phyloP scores from a whole-genome alignment of 2,888 invertebrate genomes.

The Apodemia zela region DNA sequence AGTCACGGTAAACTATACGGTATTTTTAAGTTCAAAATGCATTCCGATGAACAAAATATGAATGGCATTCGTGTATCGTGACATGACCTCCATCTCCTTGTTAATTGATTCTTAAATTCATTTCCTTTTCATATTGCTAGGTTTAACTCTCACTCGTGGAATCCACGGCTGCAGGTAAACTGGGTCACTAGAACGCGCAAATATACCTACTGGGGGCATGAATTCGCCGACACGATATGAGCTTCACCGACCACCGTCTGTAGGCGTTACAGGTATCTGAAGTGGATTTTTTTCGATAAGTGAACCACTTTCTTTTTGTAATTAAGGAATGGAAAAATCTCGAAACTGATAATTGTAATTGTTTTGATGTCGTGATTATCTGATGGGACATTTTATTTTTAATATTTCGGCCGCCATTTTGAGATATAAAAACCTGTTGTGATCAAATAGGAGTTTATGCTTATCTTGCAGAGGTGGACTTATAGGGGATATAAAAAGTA shows the following conservation, averaged over 20 bases:
- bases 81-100: constrained; percentile 19
- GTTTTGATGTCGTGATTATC: not conserved
- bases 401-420: too few species aligned
- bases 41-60: not conserved
- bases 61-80: constrained; percentile 4
- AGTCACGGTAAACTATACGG: not conserved
- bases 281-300: constrained; percentile 13
- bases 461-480: too few species aligned
- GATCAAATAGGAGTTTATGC: too few species aligned
- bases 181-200: constrained; percentile 20
- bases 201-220: constrained; percentile 18
- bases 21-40: not conserved
- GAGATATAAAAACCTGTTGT: too few species aligned
- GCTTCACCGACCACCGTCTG: constrained; percentile 4
- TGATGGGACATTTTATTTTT: too few species aligned
- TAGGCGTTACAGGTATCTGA: constrained; percentile 14
- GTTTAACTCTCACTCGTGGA: constrained; percentile 56
- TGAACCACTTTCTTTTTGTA: constrained; percentile 19
- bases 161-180: constrained; percentile 29
- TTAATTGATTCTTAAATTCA: constrained; percentile 26
- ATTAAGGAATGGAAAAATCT: constrained; percentile 12
- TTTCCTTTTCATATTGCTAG: constrained; percentile 67
- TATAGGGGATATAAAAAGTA: too few species aligned
- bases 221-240: constrained; percentile 17
- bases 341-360: not conserved